phyloP scores from a whole-genome alignment of 2,797 vertebrate species.

The Gouania willdenowi region DNA sequence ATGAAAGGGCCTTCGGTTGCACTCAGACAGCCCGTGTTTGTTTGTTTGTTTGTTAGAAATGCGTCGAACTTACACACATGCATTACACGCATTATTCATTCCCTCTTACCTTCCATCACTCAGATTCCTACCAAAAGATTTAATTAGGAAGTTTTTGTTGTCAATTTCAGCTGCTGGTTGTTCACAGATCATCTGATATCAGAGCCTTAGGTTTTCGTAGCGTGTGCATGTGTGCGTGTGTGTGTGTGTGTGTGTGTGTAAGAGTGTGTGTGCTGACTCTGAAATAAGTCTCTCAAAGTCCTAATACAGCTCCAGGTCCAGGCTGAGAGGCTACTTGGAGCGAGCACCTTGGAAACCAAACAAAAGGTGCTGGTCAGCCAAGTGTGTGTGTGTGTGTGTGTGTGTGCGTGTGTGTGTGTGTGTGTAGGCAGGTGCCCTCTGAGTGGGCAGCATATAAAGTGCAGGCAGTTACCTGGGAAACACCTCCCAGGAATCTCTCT shows the following conservation, averaged over 20 bases:
- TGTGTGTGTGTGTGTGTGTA: neutral
- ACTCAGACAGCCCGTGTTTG: neutral
- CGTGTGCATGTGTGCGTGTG: too few relatives aligned
- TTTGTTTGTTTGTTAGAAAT: neutral
- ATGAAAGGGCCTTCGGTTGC: neutral
- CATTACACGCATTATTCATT: neutral
- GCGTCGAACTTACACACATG: too few relatives aligned
- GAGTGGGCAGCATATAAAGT: conserved; percentile 46
- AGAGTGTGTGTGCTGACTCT: conserved; percentile 9
- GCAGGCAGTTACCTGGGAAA: conserved; percentile 63
- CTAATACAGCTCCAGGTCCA: conserved; percentile 23
- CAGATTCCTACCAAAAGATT: conserved; percentile 1
- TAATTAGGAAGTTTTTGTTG: conserved; percentile 6
- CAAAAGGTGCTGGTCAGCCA: conserved; percentile 42
- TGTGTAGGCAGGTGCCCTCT: conserved; percentile 44
- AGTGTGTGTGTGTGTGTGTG: conserved; percentile 5
- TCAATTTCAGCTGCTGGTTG: conserved; percentile 24
- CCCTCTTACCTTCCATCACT: conserved; percentile 54
- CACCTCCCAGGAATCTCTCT: conserved; percentile 43
- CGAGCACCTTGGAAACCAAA: conserved; percentile 69
- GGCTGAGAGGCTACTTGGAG: conserved; percentile 57
- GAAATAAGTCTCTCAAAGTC: conserved; percentile 36
- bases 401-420: conserved; percentile 5
- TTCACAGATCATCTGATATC: conserved; percentile 25
- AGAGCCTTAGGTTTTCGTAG: conserved; percentile 8